Evolutionary conservation across 2,797 vertebrate species (phyloP).

Genomic region (Cossypha polioptera): DNA sequence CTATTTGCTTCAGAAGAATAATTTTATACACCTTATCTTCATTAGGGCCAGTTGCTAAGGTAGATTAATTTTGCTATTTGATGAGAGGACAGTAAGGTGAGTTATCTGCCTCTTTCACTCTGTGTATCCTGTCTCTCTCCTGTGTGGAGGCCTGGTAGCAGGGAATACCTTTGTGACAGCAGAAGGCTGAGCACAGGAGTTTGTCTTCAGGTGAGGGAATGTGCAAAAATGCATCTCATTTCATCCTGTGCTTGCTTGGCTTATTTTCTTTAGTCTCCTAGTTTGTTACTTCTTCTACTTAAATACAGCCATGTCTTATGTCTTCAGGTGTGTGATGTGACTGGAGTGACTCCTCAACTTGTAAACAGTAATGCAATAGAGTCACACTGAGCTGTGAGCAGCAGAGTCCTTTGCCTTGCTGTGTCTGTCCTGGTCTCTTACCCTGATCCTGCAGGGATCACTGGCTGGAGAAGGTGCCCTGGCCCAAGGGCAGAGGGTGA

Average conservation of each 20-base stretch:
- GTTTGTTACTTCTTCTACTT: not conserved
- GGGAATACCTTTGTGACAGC: not conserved
- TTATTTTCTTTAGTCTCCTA: not conserved
- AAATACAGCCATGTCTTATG: not conserved
- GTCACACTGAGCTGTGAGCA: accelerated
- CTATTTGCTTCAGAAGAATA: not conserved
- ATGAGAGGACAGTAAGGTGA: not conserved
- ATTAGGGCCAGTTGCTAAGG: not conserved
- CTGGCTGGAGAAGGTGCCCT: not conserved
- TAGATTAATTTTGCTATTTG: not conserved
- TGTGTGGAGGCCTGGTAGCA: not conserved
- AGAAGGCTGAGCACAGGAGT: not conserved
- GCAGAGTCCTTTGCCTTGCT: not conserved
- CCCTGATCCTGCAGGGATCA: accelerated
- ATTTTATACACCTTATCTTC: not conserved
- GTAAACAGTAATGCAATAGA: not conserved
- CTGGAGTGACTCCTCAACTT: not conserved
- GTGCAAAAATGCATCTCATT: not conserved
- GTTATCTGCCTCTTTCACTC: not conserved
- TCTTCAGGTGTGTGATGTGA: not conserved
- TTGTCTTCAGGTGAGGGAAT: not conserved
- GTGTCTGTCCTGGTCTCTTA: too few species aligned
- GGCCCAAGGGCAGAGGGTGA: not conserved
- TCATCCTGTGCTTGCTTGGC: not conserved
- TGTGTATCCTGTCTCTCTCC: not conserved